Evolutionary conservation across 2,888 invertebrate genomes (phyloP).

Genomic region (Rhynchonema sp.): DNA sequence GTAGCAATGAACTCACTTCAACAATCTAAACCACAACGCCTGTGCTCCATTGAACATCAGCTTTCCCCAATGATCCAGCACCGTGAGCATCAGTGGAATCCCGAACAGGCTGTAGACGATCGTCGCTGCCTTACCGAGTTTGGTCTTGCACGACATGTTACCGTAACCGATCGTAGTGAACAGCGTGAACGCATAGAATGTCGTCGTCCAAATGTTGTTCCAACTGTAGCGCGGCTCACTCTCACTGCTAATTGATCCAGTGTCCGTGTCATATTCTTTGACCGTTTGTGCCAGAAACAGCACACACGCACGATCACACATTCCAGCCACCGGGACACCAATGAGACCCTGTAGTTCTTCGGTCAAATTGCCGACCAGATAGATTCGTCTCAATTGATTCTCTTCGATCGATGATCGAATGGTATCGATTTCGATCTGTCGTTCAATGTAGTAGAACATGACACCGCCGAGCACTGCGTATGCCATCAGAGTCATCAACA

Average conservation of each 20-base stretch:
- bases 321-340: background rate
- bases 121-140: conserved; percentile 58
- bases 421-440: background rate
- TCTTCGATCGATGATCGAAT: background rate
- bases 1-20: too few species aligned
- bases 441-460: conserved; percentile 9
- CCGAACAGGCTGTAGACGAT: conserved; percentile 81
- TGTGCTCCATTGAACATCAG: conserved; percentile 39
- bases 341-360: background rate
- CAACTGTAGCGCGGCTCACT: conserved; percentile 13
- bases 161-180: conserved; percentile 53
- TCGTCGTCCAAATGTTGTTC: conserved; percentile 20
- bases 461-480: conserved; percentile 10
- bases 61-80: conserved; percentile 81
- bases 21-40: conserved; percentile 10
- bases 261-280: background rate
- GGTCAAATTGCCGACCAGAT: background rate
- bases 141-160: conserved; percentile 72
- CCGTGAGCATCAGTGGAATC: conserved; percentile 77
- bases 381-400: background rate
- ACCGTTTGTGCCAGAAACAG: background rate
- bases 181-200: conserved; percentile 20
- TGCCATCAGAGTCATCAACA: conserved; percentile 6
- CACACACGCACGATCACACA: background rate
- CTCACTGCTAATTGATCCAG: background rate